These are phyloP conservation scores for Halocaridina rubra DNA, from an alignment of 2,888 invertebrate genomes.

Conservation along the genomic window DNA sequence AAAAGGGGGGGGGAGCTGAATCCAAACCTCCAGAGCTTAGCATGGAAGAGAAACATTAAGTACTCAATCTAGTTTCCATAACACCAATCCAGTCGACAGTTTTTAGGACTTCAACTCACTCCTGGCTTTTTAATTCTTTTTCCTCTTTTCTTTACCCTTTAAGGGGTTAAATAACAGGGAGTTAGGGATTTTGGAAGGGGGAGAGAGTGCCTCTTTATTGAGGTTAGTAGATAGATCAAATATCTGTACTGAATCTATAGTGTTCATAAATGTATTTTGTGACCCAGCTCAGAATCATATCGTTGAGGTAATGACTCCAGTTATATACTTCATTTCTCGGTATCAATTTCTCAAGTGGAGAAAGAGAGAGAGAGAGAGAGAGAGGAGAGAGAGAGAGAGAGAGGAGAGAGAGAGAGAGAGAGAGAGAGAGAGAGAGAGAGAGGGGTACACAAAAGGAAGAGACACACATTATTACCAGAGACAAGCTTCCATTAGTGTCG, in stretches of 20 bases:
- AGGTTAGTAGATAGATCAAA: too few relatives aligned
- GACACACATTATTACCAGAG: slow-evolving; percentile 41
- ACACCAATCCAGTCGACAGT: not conserved
- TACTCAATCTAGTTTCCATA: slow-evolving; percentile 43
- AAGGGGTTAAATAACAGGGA: too few relatives aligned
- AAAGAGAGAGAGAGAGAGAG: not conserved
- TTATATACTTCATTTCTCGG: not conserved
- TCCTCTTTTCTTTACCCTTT: not conserved
- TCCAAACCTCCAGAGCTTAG: too few relatives aligned
- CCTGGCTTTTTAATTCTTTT: not conserved
- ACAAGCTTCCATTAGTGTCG: slow-evolving; percentile 54
- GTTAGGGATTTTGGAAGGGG: too few relatives aligned
- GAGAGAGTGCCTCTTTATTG: too few relatives aligned
- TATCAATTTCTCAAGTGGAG: not conserved
- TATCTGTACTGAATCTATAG: too few relatives aligned
- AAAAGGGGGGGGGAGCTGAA: too few relatives aligned
- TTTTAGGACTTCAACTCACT: not conserved
- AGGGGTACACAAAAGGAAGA: slow-evolving; percentile 23
- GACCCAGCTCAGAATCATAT: too few relatives aligned
- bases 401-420: too few relatives aligned
- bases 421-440: not conserved
- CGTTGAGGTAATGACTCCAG: too few relatives aligned
- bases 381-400: slow-evolving; percentile 9
- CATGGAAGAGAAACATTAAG: slow-evolving; percentile 35
- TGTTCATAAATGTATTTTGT: too few relatives aligned